These are phyloP conservation scores for Sapajus apella DNA, from an alignment of 2,113 vertebrate genomes.

Conservation along the genomic window DNA sequence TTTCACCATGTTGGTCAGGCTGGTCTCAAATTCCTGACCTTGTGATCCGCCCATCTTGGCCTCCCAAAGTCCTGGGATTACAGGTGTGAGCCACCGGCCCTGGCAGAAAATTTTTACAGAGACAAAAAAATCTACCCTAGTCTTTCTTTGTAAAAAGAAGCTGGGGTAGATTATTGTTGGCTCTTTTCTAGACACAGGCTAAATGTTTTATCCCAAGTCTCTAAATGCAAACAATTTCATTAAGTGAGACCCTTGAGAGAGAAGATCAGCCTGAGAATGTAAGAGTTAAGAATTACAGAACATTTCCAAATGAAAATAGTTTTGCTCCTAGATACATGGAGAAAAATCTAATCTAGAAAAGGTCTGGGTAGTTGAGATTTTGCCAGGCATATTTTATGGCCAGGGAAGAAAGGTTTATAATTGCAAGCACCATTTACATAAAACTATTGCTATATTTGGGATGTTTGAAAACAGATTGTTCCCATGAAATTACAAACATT, in stretches of 20 bases:
- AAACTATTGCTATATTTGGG: conserved; percentile 63
- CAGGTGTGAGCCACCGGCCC: too few species aligned
- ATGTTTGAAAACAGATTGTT: conserved; percentile 69
- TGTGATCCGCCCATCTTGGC: too few species aligned
- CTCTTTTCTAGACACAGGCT: background rate
- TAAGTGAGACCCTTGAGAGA: conserved; percentile 15
- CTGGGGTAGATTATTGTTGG: background rate
- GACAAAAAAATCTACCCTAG: background rate
- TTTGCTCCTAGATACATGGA: conserved; percentile 31
- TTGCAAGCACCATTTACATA: conserved; percentile 61
- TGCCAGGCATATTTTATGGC: conserved; percentile 58
- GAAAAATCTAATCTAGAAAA: conserved; percentile 65
- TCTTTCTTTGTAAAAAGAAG: background rate
- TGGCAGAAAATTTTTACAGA: background rate
- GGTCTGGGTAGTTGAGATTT: conserved; percentile 47
- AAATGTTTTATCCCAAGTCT: background rate
- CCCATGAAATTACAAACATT: conserved; percentile 67
- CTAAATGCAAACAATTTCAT: background rate
- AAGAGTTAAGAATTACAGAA: conserved; percentile 42
- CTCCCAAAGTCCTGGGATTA: too few species aligned
- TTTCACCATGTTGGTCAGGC: too few species aligned
- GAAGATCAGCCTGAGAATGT: background rate
- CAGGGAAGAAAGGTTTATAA: conserved; percentile 63
- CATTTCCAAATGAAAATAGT: conserved; percentile 51
- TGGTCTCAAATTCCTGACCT: too few species aligned